Conservation (phyloP, 2,888 invertebrate genomes). For the Serrognathus titanus region DNA sequence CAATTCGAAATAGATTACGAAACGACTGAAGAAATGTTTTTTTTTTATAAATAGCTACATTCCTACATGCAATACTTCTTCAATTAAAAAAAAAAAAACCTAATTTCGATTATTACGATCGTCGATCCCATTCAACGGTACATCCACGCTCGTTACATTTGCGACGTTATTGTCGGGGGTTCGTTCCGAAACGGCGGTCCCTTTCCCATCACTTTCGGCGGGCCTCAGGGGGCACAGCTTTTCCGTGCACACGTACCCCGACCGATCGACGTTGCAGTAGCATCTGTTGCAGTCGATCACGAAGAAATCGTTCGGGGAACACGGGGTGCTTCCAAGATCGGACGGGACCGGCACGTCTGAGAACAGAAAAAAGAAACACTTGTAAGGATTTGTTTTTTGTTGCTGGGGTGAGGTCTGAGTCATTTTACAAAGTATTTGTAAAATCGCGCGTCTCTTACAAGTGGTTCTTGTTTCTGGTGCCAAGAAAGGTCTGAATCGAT, state of each 20-base stretch:
- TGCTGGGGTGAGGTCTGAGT: not conserved
- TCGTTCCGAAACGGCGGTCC: too few species aligned
- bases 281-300: slow-evolving; percentile 59
- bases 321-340: slow-evolving; percentile 45
- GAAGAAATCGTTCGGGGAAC: slow-evolving; percentile 55
- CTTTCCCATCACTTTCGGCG: too few species aligned
- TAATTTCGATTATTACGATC: too few species aligned
- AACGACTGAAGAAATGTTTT: too few species aligned
- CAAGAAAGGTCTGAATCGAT: slow-evolving; percentile 5
- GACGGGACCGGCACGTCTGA: slow-evolving; percentile 33
- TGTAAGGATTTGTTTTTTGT: slow-evolving; percentile 8
- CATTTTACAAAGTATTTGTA: slow-evolving; percentile 25
- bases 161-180: too few species aligned
- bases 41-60: too few species aligned
- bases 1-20: too few species aligned
- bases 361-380: slow-evolving; percentile 24
- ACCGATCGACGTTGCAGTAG: slow-evolving; percentile 55
- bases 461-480: slow-evolving; percentile 14
- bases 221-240: slow-evolving; percentile 43
- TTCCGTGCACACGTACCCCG: slow-evolving; percentile 55
- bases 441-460: slow-evolving; percentile 17
- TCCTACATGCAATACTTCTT: too few species aligned
- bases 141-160: too few species aligned
- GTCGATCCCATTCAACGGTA: too few species aligned
- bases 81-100: too few species aligned